Evolutionary conservation across 2,888 invertebrate genomes (phyloP), one percentile per base, ranked within the genome.

Genomic region (Troides helena): DNA sequence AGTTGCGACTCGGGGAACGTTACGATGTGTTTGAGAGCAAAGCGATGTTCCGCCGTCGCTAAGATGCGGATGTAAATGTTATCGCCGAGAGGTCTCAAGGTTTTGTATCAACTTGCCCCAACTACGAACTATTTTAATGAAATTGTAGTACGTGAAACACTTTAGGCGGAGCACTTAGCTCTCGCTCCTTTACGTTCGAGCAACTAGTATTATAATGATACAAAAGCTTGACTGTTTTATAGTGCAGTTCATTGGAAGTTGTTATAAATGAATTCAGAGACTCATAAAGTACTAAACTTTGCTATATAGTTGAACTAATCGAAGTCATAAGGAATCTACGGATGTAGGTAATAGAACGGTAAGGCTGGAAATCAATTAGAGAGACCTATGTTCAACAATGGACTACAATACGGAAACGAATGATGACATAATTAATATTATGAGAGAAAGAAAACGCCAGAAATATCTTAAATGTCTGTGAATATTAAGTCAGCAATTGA

Each of bases 21-120:
- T 81, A 81, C 81, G 81, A 81, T 81, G 80, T 88, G 84, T 90
- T 89, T 91, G 86, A 91, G 85, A 90, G 92, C 89, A 87, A 92
- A 91, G 89, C 89, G 88, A 83, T 92, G 91, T 92, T 87, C 79
- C 74, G 73, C 83, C 80, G 81, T 81, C 81, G 76, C 80, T 84
- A 82, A 80, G 83, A 86, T 81, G 80, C 80, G 81, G 80, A 88
- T 89, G 85, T 85, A 84, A 84, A 85, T 80, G 80, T 75, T 83
- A 80, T 84, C 75, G 81, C 81, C 82, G 76, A 82, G 78, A 85
- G 83, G 81, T 78, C 75, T 76, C 75, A 79, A 76, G 75, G 77
- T 77, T 76, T 76, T 72, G 74, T 72, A 64, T 69, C 72, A 18
- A 63, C 67, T 64, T 69, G 69, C 59, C 39, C 46, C 7, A 62